A percentile compares a stretch with the other conserved stretches of the same genome.
phyloP scores from a whole-genome alignment of 2,888 invertebrate species.

The Charanyca ferruginea region DNA sequence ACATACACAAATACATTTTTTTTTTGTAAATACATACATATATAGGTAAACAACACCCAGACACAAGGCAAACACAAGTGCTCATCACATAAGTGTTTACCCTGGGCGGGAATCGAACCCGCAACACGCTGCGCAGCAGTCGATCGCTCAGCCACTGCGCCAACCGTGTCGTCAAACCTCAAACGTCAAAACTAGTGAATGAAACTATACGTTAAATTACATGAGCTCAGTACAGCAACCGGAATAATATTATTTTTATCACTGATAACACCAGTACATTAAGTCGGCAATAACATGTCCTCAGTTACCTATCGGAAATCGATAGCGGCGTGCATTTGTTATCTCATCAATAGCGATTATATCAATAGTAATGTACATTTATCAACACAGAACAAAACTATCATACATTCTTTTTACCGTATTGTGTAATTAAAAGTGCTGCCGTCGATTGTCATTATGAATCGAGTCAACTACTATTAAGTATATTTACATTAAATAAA shows the following conservation, averaged over 20 bases:
- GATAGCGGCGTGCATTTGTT: conserved; percentile 30
- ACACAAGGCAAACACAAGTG: too few relatives aligned
- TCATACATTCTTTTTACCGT: conserved; percentile 28
- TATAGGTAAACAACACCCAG: too few relatives aligned
- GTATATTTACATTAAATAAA: conserved; percentile 12
- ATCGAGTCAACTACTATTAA: too few relatives aligned
- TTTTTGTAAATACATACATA: too few relatives aligned
- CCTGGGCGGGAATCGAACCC: too few relatives aligned
- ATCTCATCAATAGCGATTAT: conserved; percentile 35
- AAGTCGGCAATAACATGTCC: conserved; percentile 10
- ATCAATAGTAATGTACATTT: conserved; percentile 22
- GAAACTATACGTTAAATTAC: not conserved
- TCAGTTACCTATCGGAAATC: conserved; percentile 34
- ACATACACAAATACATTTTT: too few relatives aligned
- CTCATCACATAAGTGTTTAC: too few relatives aligned
- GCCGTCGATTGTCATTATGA: too few relatives aligned
- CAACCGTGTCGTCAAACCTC: too few relatives aligned
- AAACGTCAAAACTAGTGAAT: too few relatives aligned
- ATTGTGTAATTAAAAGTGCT: conserved; percentile 18
- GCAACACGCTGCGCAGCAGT: too few relatives aligned
- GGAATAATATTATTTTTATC: conserved; percentile 24
- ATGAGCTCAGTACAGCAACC: conserved; percentile 15
- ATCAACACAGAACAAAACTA: conserved; percentile 11
- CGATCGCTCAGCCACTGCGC: too few relatives aligned
- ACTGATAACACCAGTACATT: conserved; percentile 6